Conservation (phyloP, 2,113 vertebrate species). For the Pluvianellus socialis region DNA sequence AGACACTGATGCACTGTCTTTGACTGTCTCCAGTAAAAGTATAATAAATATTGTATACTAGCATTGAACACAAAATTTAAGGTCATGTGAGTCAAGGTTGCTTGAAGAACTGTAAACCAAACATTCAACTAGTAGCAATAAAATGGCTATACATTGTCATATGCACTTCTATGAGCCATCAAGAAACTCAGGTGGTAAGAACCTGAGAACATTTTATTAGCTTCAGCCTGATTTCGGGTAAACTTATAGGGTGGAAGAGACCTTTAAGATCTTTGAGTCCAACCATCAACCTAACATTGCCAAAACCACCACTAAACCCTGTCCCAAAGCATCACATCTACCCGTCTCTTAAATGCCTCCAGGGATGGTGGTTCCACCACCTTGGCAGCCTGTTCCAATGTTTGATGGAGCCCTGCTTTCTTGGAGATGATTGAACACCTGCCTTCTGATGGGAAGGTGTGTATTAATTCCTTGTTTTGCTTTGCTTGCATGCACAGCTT, state of each 20-base stretch:
- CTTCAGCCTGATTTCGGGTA: background rate
- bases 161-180: background rate
- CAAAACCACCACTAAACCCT: no score
- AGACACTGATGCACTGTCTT: background rate
- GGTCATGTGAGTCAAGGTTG: background rate
- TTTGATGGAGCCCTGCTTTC: background rate
- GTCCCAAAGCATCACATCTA: no score
- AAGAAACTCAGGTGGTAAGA: background rate
- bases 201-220: background rate
- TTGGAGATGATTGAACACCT: background rate
- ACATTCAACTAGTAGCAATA: background rate
- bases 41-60: background rate
- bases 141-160: background rate
- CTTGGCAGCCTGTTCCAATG: no score
- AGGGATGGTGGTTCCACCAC: no score
- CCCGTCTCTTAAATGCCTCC: no score
- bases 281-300: no score
- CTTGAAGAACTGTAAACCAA: background rate
- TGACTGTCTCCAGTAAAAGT: background rate
- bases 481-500: background rate
- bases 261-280: no score
- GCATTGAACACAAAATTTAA: background rate
- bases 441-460: fast-evolving
- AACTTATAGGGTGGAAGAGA: background rate
- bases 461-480: background rate